Conservation (phyloP, 2,797 vertebrate genomes). For the Lepidocolaptes lacrymiger region DNA sequence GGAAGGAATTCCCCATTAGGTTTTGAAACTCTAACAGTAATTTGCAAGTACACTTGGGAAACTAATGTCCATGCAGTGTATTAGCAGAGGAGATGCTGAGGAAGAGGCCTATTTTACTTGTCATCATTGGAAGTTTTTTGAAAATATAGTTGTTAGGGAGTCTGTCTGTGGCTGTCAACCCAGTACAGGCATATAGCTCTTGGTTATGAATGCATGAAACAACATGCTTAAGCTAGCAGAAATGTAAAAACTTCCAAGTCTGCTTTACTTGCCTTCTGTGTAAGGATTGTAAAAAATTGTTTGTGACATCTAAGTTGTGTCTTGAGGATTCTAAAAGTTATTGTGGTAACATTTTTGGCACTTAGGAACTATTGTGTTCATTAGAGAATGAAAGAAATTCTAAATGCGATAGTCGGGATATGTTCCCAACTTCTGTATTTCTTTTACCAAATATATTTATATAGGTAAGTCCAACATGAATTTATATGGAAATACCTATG, state of each 20-base stretch:
- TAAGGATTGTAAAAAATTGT: not conserved
- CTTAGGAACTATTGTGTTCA: not conserved
- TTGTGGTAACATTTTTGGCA: not conserved
- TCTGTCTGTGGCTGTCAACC: not conserved
- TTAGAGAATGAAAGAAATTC: not conserved
- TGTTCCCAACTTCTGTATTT: not conserved
- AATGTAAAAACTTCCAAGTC: not conserved
- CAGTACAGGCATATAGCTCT: not conserved
- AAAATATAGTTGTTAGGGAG: not conserved
- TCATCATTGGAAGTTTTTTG: not conserved
- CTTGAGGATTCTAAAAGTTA: not conserved
- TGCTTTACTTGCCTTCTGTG: not conserved
- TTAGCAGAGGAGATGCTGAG: not conserved
- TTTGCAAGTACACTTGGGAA: not conserved
- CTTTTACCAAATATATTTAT: not conserved
- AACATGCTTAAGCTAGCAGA: slow-evolving; percentile 1
- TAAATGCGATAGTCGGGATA: not conserved
- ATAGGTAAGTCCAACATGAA: not conserved
- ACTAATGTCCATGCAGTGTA: not conserved
- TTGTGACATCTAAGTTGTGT: not conserved
- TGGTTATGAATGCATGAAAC: not conserved
- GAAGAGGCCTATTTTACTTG: not conserved
- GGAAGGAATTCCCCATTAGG: too few relatives aligned
- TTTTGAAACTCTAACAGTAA: not conserved
- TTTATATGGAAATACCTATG: not conserved